phyloP scores from a whole-genome alignment of 1,140 invertebrate species.

The Aphelenchoides besseyi region DNA sequence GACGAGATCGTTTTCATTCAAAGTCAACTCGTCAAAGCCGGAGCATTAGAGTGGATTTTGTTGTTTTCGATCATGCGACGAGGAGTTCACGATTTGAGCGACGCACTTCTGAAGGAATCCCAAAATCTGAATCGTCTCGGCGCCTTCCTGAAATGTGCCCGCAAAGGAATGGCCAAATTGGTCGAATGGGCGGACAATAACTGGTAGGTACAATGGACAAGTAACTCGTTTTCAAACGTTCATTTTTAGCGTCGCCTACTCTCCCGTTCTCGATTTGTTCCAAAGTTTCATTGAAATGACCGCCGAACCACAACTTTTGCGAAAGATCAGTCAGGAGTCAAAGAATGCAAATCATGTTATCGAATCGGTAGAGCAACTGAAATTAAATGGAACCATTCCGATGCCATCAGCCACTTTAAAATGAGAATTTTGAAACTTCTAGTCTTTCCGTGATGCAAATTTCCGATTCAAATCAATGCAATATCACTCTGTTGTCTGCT shows the following conservation, averaged over 20 bases:
- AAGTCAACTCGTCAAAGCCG: slow-evolving; percentile 30
- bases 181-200: slow-evolving; percentile 30
- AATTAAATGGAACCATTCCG: background rate
- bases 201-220: slow-evolving; percentile 26
- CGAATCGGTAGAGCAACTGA: background rate
- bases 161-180: slow-evolving; percentile 26
- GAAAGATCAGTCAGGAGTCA: slow-evolving; percentile 1
- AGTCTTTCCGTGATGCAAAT: background rate
- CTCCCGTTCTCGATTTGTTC: slow-evolving; percentile 19
- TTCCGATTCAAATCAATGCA: no score
- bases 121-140: slow-evolving; percentile 26
- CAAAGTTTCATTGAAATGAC: slow-evolving; percentile 22
- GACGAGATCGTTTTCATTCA: slow-evolving; percentile 40
- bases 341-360: background rate
- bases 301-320: background rate
- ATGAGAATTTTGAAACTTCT: background rate
- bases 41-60: slow-evolving; percentile 47
- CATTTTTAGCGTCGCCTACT: slow-evolving; percentile 24
- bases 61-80: slow-evolving; percentile 39
- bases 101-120: slow-evolving; percentile 28
- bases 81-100: slow-evolving; percentile 33
- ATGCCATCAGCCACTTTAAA: no score
- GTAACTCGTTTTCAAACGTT: slow-evolving; percentile 1
- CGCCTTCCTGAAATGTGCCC: slow-evolving; percentile 33
- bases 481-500: no score